Conservation (phyloP, 2,113 vertebrate genomes). For the Hippocampus guttulatus region DNA sequence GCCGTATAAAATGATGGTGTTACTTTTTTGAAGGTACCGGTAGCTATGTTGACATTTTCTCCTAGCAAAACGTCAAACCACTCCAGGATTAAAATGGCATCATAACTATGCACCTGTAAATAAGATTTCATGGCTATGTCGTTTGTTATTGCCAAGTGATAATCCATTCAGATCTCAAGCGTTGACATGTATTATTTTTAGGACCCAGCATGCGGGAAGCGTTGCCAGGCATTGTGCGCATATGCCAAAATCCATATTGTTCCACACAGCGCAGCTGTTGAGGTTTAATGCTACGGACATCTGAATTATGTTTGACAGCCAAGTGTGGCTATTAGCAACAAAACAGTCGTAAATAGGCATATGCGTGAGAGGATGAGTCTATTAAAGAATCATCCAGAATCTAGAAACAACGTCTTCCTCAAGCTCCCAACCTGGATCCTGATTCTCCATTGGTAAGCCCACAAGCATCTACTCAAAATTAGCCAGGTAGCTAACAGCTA, state of each 20-base stretch:
- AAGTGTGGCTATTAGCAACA: conserved; percentile 9
- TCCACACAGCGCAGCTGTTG: conserved; percentile 29
- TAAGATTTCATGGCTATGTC: conserved; percentile 2
- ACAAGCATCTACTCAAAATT: too few species aligned
- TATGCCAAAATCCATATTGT: conserved; percentile 40
- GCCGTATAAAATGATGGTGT: conserved; percentile 14
- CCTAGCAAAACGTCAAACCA: neutral
- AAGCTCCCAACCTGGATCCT: neutral
- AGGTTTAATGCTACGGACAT: conserved; percentile 20
- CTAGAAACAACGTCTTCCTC: neutral
- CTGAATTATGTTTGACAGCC: conserved; percentile 28
- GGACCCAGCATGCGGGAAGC: neutral
- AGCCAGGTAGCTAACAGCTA: neutral
- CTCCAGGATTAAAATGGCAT: neutral
- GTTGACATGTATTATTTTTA: conserved; percentile 49
- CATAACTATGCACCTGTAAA: neutral
- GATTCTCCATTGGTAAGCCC: too few species aligned
- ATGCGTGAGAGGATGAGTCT: neutral
- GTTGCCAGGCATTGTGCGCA: conserved; percentile 17
- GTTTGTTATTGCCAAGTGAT: conserved; percentile 6
- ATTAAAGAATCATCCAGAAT: neutral
- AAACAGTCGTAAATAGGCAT: conserved; percentile 3
- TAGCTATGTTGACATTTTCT: neutral
- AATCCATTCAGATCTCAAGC: conserved; percentile 22
- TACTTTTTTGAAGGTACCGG: neutral